Conservation (phyloP, 1,140 invertebrate species). For the Tetranychus cinnabarinus region DNA sequence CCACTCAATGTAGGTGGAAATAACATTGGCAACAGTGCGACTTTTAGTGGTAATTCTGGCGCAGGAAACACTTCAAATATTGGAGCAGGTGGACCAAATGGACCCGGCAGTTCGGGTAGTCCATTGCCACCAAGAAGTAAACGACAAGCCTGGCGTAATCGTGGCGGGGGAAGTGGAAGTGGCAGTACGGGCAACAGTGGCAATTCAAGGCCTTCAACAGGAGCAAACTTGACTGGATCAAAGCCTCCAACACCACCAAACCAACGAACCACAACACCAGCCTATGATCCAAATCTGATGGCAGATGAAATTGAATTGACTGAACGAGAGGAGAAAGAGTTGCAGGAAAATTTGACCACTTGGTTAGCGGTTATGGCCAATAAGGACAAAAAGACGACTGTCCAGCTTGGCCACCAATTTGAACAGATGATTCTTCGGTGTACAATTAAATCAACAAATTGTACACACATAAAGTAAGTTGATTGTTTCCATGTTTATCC, state of each 20-base stretch:
- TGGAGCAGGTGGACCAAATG: no score
- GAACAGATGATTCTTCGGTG: constrained; percentile 10
- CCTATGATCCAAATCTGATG: not conserved
- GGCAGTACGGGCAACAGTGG: not conserved
- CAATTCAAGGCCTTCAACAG: not conserved
- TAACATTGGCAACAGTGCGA: no score
- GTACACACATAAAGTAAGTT: constrained; percentile 6
- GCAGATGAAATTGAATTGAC: constrained; percentile 8
- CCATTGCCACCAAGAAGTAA: not conserved
- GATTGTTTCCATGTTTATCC: not conserved
- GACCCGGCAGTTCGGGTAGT: not conserved
- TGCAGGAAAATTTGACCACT: constrained; percentile 12
- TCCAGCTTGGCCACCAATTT: constrained; percentile 9
- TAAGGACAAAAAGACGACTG: constrained; percentile 5
- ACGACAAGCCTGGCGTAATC: not conserved
- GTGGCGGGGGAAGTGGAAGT: not conserved
- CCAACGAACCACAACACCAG: not conserved
- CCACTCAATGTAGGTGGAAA: not conserved
- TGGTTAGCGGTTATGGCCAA: constrained; percentile 11
- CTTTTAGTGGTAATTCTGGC: no score
- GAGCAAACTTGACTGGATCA: not conserved
- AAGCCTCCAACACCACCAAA: not conserved
- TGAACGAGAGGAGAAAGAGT: constrained; percentile 10
- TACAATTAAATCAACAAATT: constrained; percentile 11
- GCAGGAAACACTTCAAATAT: no score